Evolutionary conservation across 2,113 vertebrate species (phyloP).

Genomic region (Neogobius melanostomus): DNA sequence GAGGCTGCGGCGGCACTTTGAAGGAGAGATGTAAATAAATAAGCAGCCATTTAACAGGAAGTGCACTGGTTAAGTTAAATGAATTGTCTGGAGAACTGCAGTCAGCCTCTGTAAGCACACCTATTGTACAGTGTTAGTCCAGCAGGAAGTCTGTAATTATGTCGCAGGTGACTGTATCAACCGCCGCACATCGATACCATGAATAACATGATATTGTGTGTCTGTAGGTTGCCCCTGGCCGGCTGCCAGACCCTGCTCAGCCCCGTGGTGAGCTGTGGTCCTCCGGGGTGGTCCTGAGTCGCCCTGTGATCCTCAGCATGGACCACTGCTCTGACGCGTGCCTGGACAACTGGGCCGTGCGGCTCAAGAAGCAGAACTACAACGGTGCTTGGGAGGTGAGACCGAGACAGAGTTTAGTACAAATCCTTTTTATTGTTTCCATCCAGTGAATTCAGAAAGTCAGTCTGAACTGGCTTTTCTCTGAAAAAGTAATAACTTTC

Average conservation of each 20-base stretch:
- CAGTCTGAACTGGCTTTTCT: conserved; percentile 28
- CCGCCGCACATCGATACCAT: conserved; percentile 44
- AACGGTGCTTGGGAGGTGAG: conserved; percentile 98
- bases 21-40: conserved; percentile 69
- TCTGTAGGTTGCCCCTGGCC: conserved; percentile 88
- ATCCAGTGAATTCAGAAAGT: conserved; percentile 45
- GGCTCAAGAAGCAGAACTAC: conserved; percentile 94
- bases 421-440: conserved; percentile 42
- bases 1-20: conserved; percentile 52
- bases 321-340: conserved; percentile 94
- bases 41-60: conserved; percentile 58
- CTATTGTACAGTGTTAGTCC: conserved; percentile 24
- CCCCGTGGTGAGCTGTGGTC: conserved; percentile 96
- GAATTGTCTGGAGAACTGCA: conserved; percentile 58
- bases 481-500: conserved; percentile 34
- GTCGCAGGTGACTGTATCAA: conserved; percentile 42
- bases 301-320: conserved; percentile 94
- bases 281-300: conserved; percentile 93
- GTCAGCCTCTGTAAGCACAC: conserved; percentile 39
- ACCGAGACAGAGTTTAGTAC: conserved; percentile 22
- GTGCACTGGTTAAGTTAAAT: conserved; percentile 67
- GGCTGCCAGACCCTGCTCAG: conserved; percentile 97
- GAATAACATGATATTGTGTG: conserved; percentile 22
- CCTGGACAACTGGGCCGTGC: conserved; percentile 94
- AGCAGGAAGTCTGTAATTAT: conserved; percentile 45